These are phyloP conservation scores for Eumaeus atala DNA, from an alignment of 1,140 invertebrate genomes.

Conservation along the genomic window DNA sequence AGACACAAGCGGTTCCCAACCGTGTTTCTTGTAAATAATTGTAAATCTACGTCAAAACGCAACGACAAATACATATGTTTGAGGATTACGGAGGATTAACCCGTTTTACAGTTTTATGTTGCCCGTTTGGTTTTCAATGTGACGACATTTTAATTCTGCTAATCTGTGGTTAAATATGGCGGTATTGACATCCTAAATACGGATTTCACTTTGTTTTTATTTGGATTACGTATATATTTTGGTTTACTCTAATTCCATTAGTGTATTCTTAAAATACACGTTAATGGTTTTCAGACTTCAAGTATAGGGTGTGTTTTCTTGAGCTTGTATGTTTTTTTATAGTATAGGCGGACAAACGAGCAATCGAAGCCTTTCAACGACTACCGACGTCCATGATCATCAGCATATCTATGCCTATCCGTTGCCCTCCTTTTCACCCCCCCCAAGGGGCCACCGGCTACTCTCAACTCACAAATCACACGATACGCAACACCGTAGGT, in stretches of 20 bases:
- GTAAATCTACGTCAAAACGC: constrained; percentile 70
- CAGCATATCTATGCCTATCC: too few relatives aligned
- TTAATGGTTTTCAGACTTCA: not conserved
- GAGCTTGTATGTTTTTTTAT: too few relatives aligned
- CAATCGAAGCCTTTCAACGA: too few relatives aligned
- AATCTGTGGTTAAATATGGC: constrained; percentile 59
- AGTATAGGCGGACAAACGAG: too few relatives aligned
- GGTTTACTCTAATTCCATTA: constrained; percentile 1
- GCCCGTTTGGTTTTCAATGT: constrained; percentile 30
- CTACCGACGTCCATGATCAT: too few relatives aligned
- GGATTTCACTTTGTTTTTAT: constrained; percentile 34
- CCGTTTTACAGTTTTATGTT: constrained; percentile 57
- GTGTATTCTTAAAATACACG: constrained; percentile 5
- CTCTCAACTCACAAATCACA: too few relatives aligned
- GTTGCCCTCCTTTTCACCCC: too few relatives aligned
- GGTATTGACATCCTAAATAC: constrained; percentile 45
- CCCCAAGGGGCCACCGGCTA: too few relatives aligned
- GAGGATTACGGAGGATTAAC: constrained; percentile 44
- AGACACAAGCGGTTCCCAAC: constrained; percentile 42
- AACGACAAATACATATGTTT: constrained; percentile 68
- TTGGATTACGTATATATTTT: constrained; percentile 5
- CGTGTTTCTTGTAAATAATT: constrained; percentile 65
- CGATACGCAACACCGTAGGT: too few relatives aligned
- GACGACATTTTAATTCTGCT: constrained; percentile 26
- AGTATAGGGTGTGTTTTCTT: too few relatives aligned